Evolutionary conservation across 2,113 vertebrate genomes (phyloP).

Genomic region (Melanotaenia duboulayi): DNA sequence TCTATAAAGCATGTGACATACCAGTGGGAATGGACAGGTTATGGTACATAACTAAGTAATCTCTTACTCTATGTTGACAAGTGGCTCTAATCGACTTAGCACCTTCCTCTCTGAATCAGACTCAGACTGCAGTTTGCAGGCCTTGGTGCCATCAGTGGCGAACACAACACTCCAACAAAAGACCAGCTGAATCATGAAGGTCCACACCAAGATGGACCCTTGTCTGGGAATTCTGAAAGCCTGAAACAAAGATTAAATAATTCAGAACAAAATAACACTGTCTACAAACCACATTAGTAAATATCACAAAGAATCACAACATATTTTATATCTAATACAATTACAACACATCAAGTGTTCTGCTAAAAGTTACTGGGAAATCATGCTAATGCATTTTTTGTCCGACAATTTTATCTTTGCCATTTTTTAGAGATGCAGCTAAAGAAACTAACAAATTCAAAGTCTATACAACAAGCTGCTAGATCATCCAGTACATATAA

Average conservation of each 20-base stretch:
- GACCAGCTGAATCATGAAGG: constrained; percentile 58
- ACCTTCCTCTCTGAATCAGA: constrained; percentile 33
- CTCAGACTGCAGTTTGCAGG: constrained; percentile 61
- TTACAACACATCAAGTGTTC: too few relatives aligned
- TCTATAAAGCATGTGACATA: background rate
- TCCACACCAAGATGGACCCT: constrained; percentile 54
- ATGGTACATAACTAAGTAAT: background rate
- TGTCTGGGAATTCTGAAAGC: constrained; percentile 9
- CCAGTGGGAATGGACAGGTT: background rate
- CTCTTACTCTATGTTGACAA: constrained; percentile 74
- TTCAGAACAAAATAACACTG: background rate
- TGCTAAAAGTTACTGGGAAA: too few relatives aligned
- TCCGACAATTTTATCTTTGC: too few relatives aligned
- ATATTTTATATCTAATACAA: too few relatives aligned
- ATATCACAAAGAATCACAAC: too few relatives aligned
- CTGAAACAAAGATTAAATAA: constrained; percentile 35
- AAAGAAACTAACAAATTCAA: too few relatives aligned
- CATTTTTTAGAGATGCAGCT: too few relatives aligned
- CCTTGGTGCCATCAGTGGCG: constrained; percentile 39
- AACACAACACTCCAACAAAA: constrained; percentile 50
- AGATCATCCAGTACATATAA: too few relatives aligned
- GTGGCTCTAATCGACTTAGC: constrained; percentile 71
- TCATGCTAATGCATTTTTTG: too few relatives aligned
- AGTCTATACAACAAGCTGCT: too few relatives aligned
- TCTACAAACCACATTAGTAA: background rate